These are phyloP conservation scores for Chaetops frenatus DNA, from an alignment of 2,113 vertebrate species.

Conservation along the genomic window DNA sequence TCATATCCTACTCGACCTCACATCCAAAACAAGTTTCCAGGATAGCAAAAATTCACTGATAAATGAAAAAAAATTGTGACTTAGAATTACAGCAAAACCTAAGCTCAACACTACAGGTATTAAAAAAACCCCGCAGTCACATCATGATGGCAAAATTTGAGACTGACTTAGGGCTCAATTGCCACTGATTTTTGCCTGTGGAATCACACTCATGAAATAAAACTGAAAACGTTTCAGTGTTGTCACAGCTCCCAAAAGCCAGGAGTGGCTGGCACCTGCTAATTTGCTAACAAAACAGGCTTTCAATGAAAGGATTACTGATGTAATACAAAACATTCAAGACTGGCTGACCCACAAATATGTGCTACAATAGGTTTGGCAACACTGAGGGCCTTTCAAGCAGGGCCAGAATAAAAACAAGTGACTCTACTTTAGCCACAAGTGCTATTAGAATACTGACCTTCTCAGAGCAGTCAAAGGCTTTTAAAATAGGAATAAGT, in stretches of 20 bases:
- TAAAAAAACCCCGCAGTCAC: background rate
- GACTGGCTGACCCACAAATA: background rate
- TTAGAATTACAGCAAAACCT: background rate
- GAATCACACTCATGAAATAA: background rate
- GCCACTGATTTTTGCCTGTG: background rate
- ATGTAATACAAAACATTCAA: background rate
- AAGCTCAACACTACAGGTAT: background rate
- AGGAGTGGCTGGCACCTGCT: background rate
- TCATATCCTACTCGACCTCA: background rate
- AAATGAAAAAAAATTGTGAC: background rate
- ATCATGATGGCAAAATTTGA: background rate
- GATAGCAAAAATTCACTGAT: background rate
- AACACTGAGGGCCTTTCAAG: background rate
- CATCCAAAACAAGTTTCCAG: background rate
- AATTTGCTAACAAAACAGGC: background rate
- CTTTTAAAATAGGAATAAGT: background rate
- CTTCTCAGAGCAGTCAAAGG: background rate
- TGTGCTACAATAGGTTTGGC: background rate
- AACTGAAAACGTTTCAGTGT: background rate
- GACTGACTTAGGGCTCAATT: too few relatives aligned
- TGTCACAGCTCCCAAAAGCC: background rate
- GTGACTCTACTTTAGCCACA: background rate
- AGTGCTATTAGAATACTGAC: background rate
- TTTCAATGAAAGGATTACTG: background rate
- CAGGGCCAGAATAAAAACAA: background rate